phyloP scores from a whole-genome alignment of 64 coral and sea anemone genomes.

The Orbicella faveolata region DNA sequence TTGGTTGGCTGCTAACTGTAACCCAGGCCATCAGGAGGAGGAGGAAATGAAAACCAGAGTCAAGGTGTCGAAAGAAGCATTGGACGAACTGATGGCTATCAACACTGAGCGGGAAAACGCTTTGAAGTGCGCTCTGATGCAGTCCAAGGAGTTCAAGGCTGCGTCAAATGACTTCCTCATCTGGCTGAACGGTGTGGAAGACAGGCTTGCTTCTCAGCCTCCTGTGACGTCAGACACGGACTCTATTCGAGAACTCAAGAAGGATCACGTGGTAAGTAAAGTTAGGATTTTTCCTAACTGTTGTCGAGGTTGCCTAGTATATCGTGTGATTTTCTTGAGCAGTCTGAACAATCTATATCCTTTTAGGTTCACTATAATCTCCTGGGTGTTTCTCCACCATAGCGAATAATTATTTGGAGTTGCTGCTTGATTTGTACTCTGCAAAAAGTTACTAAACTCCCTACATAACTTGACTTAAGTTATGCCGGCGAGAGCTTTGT shows the following conservation, averaged over 20 bases:
- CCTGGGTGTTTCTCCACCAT: no score
- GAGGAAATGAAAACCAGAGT: constrained; percentile 43
- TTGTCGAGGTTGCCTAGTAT: no score
- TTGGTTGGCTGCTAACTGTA: constrained; percentile 73
- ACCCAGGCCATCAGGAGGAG: constrained; percentile 50
- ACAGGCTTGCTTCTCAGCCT: constrained; percentile 67
- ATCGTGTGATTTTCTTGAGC: no score
- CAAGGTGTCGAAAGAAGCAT: constrained; percentile 54
- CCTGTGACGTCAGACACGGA: constrained; percentile 68
- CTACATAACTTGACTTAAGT: no score
- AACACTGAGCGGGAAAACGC: constrained; percentile 76
- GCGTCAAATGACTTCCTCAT: constrained; percentile 83
- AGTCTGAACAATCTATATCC: no score
- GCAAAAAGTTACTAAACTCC: no score
- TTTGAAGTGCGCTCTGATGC: constrained; percentile 71
- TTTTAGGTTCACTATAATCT: no score
- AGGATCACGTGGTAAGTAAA: constrained; percentile 74
- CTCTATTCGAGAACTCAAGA: constrained; percentile 74
- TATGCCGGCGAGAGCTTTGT: no score
- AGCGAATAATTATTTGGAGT: no score
- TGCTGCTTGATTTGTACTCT: no score
- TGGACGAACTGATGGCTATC: constrained; percentile 61
- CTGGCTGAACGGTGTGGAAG: constrained; percentile 85
- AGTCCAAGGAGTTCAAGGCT: constrained; percentile 79
- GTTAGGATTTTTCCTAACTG: no score